Evolutionary conservation across 92 coral and sea anemone species (phyloP).

Genomic region (Montipora capitata): DNA sequence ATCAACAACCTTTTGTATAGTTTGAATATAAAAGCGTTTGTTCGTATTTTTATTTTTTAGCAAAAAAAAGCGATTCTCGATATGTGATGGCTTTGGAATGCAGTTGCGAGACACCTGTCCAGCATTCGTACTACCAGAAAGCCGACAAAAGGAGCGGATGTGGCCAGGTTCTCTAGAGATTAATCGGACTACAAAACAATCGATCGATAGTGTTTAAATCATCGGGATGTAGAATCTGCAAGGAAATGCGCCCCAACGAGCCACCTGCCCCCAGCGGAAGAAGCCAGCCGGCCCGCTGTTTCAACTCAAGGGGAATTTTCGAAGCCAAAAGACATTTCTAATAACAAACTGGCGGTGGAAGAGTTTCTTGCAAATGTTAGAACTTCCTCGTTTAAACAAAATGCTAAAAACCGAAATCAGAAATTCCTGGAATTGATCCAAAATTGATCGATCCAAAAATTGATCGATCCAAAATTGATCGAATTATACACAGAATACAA

Average conservation of each 20-base stretch:
- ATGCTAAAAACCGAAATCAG: background rate
- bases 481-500: too few species aligned
- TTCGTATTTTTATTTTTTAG: background rate
- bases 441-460: too few species aligned
- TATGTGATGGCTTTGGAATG: too few species aligned
- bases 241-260: slow-evolving; percentile 16
- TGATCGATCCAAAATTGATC: too few species aligned
- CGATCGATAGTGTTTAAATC: background rate
- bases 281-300: slow-evolving; percentile 15
- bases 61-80: background rate
- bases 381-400: background rate
- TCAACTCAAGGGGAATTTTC: background rate
- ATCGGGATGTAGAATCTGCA: slow-evolving; percentile 15
- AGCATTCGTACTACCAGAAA: background rate
- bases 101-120: slow-evolving; percentile 33
- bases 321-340: too few species aligned
- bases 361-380: background rate
- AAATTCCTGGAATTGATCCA: too few species aligned
- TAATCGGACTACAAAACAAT: slow-evolving; percentile 6
- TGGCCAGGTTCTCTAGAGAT: slow-evolving; percentile 27
- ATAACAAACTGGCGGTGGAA: background rate
- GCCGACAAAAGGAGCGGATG: slow-evolving; percentile 43
- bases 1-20: background rate
- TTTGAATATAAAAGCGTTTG: background rate
- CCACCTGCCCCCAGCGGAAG: slow-evolving; percentile 1